A percentile compares a stretch with the other conserved stretches of the same genome.
Conservation (phyloP, 2,113 vertebrate species). For the Dendrocopos noguchii region DNA sequence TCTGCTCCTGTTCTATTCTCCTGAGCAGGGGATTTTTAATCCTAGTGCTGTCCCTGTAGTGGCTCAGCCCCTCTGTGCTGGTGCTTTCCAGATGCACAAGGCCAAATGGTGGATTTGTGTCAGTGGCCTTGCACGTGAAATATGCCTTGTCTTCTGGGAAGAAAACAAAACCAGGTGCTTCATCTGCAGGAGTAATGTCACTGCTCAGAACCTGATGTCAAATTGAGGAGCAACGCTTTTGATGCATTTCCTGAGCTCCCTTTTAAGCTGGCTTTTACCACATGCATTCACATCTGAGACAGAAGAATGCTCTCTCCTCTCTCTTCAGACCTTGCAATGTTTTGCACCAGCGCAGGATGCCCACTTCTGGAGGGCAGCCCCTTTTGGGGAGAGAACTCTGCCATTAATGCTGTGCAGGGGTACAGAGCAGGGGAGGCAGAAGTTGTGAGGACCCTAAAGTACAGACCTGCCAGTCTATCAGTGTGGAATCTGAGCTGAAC, state of each 20-base stretch:
- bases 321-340: not conserved
- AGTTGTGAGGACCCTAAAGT: not conserved
- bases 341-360: not conserved
- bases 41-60: not conserved
- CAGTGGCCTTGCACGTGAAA: not conserved
- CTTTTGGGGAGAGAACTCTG: not conserved
- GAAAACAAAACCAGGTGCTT: not conserved
- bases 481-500: not conserved
- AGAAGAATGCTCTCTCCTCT: not conserved
- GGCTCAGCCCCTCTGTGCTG: not conserved
- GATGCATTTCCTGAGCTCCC: not conserved
- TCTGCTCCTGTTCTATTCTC: not conserved
- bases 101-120: not conserved
- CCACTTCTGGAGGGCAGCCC: fast-evolving
- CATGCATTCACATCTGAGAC: not conserved
- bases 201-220: not conserved
- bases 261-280: not conserved
- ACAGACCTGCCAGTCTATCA: not conserved
- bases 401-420: not conserved
- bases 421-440: not conserved
- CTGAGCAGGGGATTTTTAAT: not conserved
- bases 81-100: not conserved
- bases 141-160: not conserved
- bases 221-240: not conserved
- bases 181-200: not conserved